Percentiles rank a stretch among this genome's conserved stretches.
Evolutionary conservation across 2,113 vertebrate genomes (phyloP).

Genomic region (Euleptes europaea): DNA sequence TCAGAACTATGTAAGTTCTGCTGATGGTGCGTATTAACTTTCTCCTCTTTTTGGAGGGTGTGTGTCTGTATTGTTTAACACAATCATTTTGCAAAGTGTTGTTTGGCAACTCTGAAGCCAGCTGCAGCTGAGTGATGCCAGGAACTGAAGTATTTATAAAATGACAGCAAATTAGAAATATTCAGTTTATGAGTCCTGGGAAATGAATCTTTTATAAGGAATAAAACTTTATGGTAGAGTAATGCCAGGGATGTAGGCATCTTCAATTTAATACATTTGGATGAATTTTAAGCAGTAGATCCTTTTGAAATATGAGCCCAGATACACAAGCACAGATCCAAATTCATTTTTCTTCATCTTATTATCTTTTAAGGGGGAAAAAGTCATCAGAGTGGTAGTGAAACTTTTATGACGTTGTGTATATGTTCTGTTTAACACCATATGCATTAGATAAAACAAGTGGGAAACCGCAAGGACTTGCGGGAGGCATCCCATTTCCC

Average conservation of each 20-base stretch:
- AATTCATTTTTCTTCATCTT: background rate
- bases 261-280: constrained; percentile 53
- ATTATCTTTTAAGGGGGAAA: background rate
- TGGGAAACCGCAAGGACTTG: too few species aligned
- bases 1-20: constrained; percentile 7
- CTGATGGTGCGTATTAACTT: constrained; percentile 64
- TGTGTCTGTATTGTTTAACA: constrained; percentile 65
- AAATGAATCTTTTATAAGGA: constrained; percentile 78
- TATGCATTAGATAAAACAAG: too few species aligned
- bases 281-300: background rate
- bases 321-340: background rate
- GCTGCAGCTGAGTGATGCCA: constrained; percentile 71
- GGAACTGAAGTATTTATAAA: constrained; percentile 73
- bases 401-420: background rate
- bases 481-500: too few species aligned
- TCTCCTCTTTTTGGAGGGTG: constrained; percentile 42
- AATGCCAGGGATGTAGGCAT: constrained; percentile 41
- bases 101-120: constrained; percentile 65
- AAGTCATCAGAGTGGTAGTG: fast-evolving
- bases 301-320: constrained; percentile 13
- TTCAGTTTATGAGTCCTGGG: constrained; percentile 67
- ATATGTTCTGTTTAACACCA: too few species aligned
- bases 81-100: constrained; percentile 70
- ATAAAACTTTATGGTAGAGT: constrained; percentile 71
- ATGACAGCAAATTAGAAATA: constrained; percentile 70